Conservation (phyloP, 2,113 vertebrate genomes). For the Silurus glanis region DNA sequence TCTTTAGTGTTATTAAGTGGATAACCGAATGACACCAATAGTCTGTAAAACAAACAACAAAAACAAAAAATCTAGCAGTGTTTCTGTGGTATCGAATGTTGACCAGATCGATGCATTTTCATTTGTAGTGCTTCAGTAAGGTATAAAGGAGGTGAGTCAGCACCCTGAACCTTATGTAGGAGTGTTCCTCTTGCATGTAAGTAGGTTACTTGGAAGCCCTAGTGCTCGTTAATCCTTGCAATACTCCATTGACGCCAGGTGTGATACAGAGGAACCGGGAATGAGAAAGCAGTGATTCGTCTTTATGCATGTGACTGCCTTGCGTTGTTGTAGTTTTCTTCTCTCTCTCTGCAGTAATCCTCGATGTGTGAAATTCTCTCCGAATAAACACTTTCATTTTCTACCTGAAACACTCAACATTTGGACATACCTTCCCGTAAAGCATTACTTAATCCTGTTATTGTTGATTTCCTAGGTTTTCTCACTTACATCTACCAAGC, state of each 20-base stretch:
- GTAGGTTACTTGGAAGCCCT: constrained; percentile 3
- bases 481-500: neutral
- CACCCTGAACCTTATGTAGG: constrained; percentile 3
- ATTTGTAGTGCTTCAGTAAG: neutral
- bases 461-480: neutral
- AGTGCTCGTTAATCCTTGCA: constrained; percentile 20
- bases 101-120: neutral
- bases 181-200: neutral
- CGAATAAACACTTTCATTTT: neutral
- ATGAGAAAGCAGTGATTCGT: neutral
- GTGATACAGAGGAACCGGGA: neutral
- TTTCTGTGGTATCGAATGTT: no score
- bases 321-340: neutral
- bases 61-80: neutral
- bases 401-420: neutral
- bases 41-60: neutral
- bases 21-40: neutral
- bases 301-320: neutral
- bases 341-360: neutral
- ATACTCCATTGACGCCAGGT: constrained; percentile 15
- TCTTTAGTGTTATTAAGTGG: neutral
- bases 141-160: neutral
- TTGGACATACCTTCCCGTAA: neutral
- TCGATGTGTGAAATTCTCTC: neutral
- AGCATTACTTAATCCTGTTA: neutral